phyloP scores from a whole-genome alignment of 2,113 vertebrate genomes.

The Trogon melanurus region DNA sequence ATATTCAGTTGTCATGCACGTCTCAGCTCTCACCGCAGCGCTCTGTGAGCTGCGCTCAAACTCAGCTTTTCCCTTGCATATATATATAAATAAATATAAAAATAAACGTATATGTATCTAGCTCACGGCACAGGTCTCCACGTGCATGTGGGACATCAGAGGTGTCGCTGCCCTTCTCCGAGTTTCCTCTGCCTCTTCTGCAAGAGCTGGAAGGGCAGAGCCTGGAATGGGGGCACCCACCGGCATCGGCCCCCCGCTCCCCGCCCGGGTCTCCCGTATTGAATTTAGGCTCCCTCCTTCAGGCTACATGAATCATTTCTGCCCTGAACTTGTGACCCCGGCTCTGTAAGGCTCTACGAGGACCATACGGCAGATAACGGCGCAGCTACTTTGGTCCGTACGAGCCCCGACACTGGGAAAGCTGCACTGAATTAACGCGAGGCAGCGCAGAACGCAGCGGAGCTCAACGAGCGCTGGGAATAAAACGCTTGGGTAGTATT shows the following conservation, averaged over 20 bases:
- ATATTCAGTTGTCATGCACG: conserved; percentile 24
- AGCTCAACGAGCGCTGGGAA: neutral
- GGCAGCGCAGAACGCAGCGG: neutral
- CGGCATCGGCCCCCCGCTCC: rapidly evolving
- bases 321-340: conserved; percentile 40
- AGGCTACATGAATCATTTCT: conserved; percentile 41
- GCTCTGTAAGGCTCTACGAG: conserved; percentile 3
- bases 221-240: neutral
- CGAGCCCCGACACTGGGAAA: conserved; percentile 13
- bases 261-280: neutral
- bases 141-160: neutral
- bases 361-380: conserved; percentile 21
- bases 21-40: neutral
- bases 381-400: conserved; percentile 13
- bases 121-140: neutral
- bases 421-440: conserved; percentile 57
- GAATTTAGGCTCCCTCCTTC: conserved; percentile 28
- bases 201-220: neutral
- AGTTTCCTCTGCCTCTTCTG: neutral
- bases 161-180: rapidly evolving
- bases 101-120: neutral
- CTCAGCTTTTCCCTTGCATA: neutral
- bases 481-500: conserved; percentile 23
- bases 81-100: neutral
- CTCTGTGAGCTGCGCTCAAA: neutral